phyloP scores from a whole-genome alignment of 2,888 invertebrate species.

The Oligia latruncula region DNA sequence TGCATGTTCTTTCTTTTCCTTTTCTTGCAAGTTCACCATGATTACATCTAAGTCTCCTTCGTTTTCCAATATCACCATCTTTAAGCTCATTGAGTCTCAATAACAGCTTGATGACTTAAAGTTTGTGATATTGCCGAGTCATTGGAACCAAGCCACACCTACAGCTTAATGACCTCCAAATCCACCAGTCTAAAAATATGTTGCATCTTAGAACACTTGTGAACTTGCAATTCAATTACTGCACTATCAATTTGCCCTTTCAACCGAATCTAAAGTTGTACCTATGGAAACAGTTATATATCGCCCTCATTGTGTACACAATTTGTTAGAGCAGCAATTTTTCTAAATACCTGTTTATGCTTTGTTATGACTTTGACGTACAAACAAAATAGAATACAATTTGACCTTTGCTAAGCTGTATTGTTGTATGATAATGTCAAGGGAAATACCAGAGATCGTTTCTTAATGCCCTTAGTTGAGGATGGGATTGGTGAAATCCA shows the following conservation, averaged over 20 bases:
- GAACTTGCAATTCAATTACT: too few relatives aligned
- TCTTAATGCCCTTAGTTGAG: conserved; percentile 63
- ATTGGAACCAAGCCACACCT: too few relatives aligned
- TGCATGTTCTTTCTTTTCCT: background rate
- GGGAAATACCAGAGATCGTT: conserved; percentile 72
- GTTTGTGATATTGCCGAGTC: background rate
- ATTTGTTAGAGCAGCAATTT: conserved; percentile 23
- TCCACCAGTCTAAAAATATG: background rate
- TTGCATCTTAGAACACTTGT: background rate
- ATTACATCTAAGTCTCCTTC: background rate
- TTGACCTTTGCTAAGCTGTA: conserved; percentile 69
- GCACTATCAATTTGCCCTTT: conserved; percentile 9
- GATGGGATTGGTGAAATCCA: conserved; percentile 54
- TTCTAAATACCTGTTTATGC: conserved; percentile 41
- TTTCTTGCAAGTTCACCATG: background rate
- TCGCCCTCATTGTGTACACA: background rate
- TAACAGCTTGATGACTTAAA: background rate
- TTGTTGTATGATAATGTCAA: conserved; percentile 78
- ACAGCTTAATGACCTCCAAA: background rate
- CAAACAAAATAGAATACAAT: conserved; percentile 65
- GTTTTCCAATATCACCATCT: background rate
- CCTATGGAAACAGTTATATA: conserved; percentile 6
- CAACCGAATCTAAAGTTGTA: conserved; percentile 5
- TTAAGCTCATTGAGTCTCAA: background rate
- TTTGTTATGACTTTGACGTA: conserved; percentile 55